Percentiles rank a stretch among this genome's conserved stretches.
phyloP scores from a whole-genome alignment of 2,797 vertebrate species.

The Balearica regulorum region DNA sequence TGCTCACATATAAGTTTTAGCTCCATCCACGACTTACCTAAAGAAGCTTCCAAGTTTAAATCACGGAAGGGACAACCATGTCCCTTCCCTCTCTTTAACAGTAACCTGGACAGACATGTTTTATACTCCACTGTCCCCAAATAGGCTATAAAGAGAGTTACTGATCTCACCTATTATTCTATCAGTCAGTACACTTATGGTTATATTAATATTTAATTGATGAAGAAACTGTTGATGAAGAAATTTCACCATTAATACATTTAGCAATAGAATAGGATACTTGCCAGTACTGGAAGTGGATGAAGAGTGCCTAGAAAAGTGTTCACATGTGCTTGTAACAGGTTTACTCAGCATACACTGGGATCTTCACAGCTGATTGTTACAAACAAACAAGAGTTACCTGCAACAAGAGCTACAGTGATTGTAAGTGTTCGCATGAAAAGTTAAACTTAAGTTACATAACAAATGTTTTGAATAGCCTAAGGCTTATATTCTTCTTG shows the following conservation, averaged over 20 bases:
- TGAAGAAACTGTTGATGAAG: background rate
- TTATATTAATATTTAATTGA: background rate
- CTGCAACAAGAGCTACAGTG: background rate
- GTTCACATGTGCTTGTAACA: background rate
- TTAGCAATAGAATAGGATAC: background rate
- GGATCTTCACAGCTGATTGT: background rate
- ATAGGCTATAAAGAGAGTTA: rapidly evolving
- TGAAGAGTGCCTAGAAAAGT: rapidly evolving
- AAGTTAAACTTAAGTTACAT: no score
- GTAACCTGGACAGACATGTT: background rate
- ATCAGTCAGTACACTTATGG: background rate
- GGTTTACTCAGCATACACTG: background rate
- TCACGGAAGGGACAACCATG: background rate
- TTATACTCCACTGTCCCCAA: background rate
- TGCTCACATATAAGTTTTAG: background rate
- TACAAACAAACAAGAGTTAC: background rate
- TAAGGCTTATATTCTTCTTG: background rate
- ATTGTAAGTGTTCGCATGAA: background rate
- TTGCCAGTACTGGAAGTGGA: background rate
- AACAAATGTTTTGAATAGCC: no score
- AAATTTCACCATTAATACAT: background rate
- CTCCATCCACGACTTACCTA: background rate
- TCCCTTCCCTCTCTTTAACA: background rate
- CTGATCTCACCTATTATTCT: background rate
- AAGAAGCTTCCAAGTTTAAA: background rate